Conservation (phyloP, 2,113 vertebrate species). For the Phylloscopus trochilus region DNA sequence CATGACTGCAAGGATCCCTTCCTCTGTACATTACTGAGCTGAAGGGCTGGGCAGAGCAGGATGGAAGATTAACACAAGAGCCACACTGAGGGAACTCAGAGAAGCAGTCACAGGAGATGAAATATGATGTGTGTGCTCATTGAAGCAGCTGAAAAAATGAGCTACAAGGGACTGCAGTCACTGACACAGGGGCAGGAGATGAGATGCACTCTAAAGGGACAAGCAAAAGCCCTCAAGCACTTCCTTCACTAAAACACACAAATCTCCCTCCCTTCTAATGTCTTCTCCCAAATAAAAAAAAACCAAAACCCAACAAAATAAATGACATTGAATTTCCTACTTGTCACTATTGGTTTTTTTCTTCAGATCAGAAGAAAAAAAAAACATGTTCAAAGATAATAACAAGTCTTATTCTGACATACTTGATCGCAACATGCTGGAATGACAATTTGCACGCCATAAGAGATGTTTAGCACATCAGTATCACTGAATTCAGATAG, state of each 20-base stretch:
- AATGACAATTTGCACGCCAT: neutral
- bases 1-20: conserved; percentile 14
- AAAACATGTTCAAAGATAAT: neutral
- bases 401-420: conserved; percentile 26
- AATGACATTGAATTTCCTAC: neutral
- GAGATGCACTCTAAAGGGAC: neutral
- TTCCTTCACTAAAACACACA: neutral
- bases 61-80: conserved; percentile 42
- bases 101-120: conserved; percentile 49
- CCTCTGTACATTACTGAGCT: neutral
- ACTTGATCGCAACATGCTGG: neutral
- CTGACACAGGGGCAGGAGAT: conserved; percentile 8
- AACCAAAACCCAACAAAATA: neutral
- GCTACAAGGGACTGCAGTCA: conserved; percentile 13
- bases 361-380: neutral
- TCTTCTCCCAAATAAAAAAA: neutral
- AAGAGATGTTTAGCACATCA: neutral
- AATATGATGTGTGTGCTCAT: conserved; percentile 11
- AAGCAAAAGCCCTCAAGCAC: conserved; percentile 11
- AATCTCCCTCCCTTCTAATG: neutral
- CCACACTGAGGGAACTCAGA: neutral
- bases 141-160: conserved; percentile 41
- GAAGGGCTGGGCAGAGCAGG: conserved; percentile 54
- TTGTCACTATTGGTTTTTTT: neutral
- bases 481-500: neutral